Base-by-base conservation (phyloP, 1,140 invertebrate species). In the Drosophila hydei region DNA sequence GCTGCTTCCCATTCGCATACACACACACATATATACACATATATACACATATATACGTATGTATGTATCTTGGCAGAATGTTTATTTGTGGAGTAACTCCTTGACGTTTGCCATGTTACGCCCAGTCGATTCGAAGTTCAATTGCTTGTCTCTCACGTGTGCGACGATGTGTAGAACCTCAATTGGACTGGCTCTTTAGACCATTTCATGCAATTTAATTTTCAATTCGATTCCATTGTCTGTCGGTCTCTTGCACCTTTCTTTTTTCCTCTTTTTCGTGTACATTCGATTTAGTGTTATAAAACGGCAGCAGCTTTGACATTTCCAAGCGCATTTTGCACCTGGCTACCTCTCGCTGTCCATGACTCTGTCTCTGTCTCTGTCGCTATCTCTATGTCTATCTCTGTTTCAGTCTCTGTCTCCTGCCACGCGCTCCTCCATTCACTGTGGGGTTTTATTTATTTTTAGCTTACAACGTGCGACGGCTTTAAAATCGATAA, bases 261-360 rank as follows among this genome's bases (percentile, higher is more conserved):
- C 6, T 33, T 2, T 33, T 3, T 2, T 2, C 19, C 5, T 42
- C 11, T 40, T 16, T 16, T n/a, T 40, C n/a, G 36, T 40, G 19
- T 40, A 16, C 47, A 27, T 47, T 52, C 48, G 54, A 16, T 67
- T 56, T 36, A 62, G 52, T 59, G 71, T 51, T 60, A 75, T 47
- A 69, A 78, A 78, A 72, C 72, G 76, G 72, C 77, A 87, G 77
- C 74, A 75, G 81, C 80, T 85, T 88, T 87, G 83, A 83, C 83
- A 88, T 88, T 89, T 88, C 67, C 50, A 75, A 79, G 78, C 76
- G 78, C 83, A 88, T 76, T 88, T 88, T 79, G 79, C 83, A 88
- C 64, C 78, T 87, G 78, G 59, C 60, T 72, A 65, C 65, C 76
- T 68, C 59, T 58, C 16, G 6, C n/a, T 40, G 54, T n/a, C 48